A percentile compares a stretch with the other conserved stretches of the same genome.
Evolutionary conservation across 1,140 invertebrate species (phyloP).

Genomic region (Laupala kohalensis): DNA sequence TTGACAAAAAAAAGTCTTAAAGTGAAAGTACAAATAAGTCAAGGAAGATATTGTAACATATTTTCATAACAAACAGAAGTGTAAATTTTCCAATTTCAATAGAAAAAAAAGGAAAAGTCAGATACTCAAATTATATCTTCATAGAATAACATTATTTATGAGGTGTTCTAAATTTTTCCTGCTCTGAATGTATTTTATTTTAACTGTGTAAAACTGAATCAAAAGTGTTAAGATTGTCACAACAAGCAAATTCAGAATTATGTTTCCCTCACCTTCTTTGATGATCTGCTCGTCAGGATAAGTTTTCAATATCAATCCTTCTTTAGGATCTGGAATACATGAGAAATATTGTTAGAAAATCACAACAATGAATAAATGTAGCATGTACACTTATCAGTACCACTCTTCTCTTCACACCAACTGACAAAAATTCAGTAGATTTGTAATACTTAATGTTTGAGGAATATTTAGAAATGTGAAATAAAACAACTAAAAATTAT

Average conservation of each 20-base stretch:
- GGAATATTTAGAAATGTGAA: too few relatives aligned
- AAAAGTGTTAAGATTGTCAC: background rate
- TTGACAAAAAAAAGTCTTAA: background rate
- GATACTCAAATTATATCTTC: background rate
- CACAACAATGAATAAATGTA: background rate
- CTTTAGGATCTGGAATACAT: constrained; percentile 21
- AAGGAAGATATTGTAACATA: background rate
- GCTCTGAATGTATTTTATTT: background rate
- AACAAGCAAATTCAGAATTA: constrained; percentile 1
- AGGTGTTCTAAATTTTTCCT: background rate
- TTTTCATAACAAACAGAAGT: too few relatives aligned
- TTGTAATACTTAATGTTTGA: too few relatives aligned
- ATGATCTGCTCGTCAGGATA: constrained; percentile 62
- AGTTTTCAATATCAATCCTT: constrained; percentile 47
- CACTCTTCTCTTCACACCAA: too few relatives aligned
- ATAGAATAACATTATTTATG: background rate
- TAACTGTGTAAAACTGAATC: background rate
- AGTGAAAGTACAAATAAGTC: background rate
- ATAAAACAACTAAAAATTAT: too few relatives aligned
- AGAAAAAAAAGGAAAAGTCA: too few relatives aligned
- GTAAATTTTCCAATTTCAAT: too few relatives aligned
- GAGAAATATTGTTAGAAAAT: background rate
- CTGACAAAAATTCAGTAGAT: too few relatives aligned
- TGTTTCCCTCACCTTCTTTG: constrained; percentile 59
- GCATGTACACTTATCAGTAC: too few relatives aligned